These are phyloP conservation scores for Thrips palmi DNA, from an alignment of 1,140 invertebrate genomes.

Conservation along the genomic window DNA sequence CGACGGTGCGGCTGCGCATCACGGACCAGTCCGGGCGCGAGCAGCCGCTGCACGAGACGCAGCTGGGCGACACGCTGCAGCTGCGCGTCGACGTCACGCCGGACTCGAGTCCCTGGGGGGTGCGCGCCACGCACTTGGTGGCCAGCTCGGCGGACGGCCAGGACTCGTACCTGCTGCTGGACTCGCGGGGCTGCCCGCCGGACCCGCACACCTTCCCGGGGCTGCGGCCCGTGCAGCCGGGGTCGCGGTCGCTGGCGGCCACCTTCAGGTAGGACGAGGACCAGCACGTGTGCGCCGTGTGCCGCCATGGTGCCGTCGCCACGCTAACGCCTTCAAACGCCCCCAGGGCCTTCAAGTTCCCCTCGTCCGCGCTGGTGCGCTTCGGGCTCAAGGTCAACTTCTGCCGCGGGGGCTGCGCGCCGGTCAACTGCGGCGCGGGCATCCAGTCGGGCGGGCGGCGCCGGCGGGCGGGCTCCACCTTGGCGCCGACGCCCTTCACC, in stretches of 20 bases:
- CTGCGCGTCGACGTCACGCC: conserved; percentile 25
- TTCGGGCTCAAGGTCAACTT: conserved; percentile 50
- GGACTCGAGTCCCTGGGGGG: conserved; percentile 29
- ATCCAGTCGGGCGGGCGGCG: conserved; percentile 20
- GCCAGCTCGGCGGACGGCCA: conserved; percentile 29
- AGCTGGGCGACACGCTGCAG: conserved; percentile 25
- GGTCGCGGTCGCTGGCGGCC: conserved; percentile 26
- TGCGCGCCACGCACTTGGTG: conserved; percentile 31
- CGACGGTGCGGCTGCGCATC: conserved; percentile 16
- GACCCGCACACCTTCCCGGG: conserved; percentile 31
- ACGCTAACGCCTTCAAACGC: too few relatives aligned
- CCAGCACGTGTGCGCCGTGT: conserved; percentile 29
- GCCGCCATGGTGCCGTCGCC: too few relatives aligned
- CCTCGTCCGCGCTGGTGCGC: conserved; percentile 40
- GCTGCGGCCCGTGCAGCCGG: conserved; percentile 22
- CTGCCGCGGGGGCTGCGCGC: conserved; percentile 36
- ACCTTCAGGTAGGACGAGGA: conserved; percentile 23
- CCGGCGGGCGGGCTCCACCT: conserved; percentile 14
- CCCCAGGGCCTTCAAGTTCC: conserved; percentile 53
- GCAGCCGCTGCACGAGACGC: conserved; percentile 17
- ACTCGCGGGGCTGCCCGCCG: conserved; percentile 33
- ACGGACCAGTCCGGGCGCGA: conserved; percentile 15
- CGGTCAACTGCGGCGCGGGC: conserved; percentile 26
- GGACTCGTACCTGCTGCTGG: conserved; percentile 28
- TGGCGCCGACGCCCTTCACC: conserved; percentile 1